Evolutionary conservation across 2,797 vertebrate species (phyloP), one percentile per base, ranked within the genome.

Genomic region (Hybognathus amarus): DNA sequence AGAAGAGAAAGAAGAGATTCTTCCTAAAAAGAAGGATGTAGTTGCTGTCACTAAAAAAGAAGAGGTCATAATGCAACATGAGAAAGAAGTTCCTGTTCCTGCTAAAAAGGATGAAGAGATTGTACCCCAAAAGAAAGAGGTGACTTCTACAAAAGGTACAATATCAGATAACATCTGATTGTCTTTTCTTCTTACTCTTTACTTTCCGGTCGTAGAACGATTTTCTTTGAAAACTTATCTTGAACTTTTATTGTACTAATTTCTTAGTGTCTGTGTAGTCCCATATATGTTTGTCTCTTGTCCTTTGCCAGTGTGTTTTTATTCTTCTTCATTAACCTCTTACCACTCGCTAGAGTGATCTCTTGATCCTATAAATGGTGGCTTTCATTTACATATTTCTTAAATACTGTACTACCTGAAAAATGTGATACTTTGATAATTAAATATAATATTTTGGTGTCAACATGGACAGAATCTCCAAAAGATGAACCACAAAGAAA

Each of bases 121-220:
- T 40, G 30, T 90, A 88, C 69, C 85, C 84, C 91, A 88, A 91
- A 94, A 94, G 85, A 84, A 77, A 86, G 89, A 93, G 87, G 22
- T 87, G 63, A 68, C 85, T 38, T 36, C 78, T 82, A 30, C 50
- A 70, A 84, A 84, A 90, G 87, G 87, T 88, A 90, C 68, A 83
- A 88, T 61, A 42, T 38, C 38, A 71, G 20, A 64, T 36, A 17
- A 27, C 56, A 66, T 63, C 22, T 78, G 36, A 59, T 64, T 63
- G 20, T 66, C 63, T 52, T 36, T 52, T 77, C 36, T 40, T 76
- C 22, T 63, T 45, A 36, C 6, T 64, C 42, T n/a, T 36, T 50
- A 15, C 6, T 30, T 66, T 66, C 10, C 59, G 64, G 36, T 76
- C 47, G n/a, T 76, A 24, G 10, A 61, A 50, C 1, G 0, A 17